Base-by-base conservation (phyloP, 2,888 invertebrate species). In the Clitarchus hookeri region DNA sequence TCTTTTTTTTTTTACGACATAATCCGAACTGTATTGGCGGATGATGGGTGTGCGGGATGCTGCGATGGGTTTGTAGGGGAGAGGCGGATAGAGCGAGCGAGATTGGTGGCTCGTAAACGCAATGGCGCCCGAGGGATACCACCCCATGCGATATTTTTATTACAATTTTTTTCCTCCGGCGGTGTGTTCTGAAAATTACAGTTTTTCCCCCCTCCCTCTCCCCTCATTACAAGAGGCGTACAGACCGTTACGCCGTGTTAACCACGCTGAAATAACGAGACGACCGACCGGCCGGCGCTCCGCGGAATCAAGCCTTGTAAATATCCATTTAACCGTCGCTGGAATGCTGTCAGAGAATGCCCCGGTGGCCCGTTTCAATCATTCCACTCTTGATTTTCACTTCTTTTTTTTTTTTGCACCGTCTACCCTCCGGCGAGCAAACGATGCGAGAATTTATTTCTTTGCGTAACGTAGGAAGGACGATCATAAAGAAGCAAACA, bases 1-100 rank as follows among this genome's bases (percentile, higher is more conserved):
- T 65, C n/a, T 65, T 65, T 65, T 65, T 65, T 65, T 65, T 65
- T 65, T 65, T 65, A 65, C 65, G 65, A 65, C 65, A 65, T 65
- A 65, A 65, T 65, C 65, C 65, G 65, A 65, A 65, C 65, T 65
- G 65, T 65, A 65, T 65, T 65, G 65, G 65, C 65, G 65, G 65
- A 65, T 65, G 65, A 65, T 65, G 65, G 65, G 65, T 65, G 65
- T 65, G 65, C n/a, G 65, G 65, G 65, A 65, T n/a, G 65, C 65
- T 65, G 65, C 65, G 65, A 65, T 65, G 65, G 65, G 65, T 11
- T 65, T n/a, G 65, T n/a, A 23, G 65, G 65, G 65, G 65, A 9
- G 65, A 9, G 23, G 65, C 8, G 23, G 23, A n/a, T 8, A 6
- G 65, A 65, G 65, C n/a, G 65, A 65, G 65, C 65, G 19, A 65